Conservation (phyloP, 2,113 vertebrate genomes). For the Donacobius atricapilla region DNA sequence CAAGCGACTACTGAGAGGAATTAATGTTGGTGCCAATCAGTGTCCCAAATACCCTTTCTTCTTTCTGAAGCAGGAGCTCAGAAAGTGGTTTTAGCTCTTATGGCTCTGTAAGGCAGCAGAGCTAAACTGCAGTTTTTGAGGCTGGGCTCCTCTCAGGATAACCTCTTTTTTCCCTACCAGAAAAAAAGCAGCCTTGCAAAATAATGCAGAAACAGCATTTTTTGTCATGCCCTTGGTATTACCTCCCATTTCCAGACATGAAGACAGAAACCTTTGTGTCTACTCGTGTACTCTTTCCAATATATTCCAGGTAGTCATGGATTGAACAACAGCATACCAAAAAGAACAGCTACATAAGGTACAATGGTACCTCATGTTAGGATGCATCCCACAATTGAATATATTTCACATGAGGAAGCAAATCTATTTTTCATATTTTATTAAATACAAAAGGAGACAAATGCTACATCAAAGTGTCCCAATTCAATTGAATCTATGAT, state of each 20-base stretch:
- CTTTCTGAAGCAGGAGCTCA: background rate
- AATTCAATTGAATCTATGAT: background rate
- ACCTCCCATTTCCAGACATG: background rate
- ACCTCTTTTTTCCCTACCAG: background rate
- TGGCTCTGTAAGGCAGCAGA: background rate
- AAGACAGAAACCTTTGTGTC: background rate
- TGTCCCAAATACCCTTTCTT: background rate
- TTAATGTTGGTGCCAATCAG: background rate
- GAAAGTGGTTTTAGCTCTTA: rapidly evolving
- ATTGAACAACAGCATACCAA: background rate
- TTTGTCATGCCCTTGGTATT: background rate
- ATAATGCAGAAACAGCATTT: background rate
- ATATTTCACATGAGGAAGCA: background rate
- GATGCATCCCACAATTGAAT: background rate
- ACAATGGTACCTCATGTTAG: background rate
- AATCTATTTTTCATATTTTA: background rate
- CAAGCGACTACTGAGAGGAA: background rate
- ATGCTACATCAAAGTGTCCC: background rate
- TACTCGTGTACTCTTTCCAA: background rate
- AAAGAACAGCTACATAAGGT: background rate
- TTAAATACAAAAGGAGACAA: background rate
- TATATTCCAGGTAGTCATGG: background rate
- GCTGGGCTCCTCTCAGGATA: background rate
- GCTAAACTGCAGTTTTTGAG: background rate
- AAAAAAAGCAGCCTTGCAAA: background rate